These are phyloP conservation scores for Cardinalis cardinalis DNA, from an alignment of 2,113 vertebrate genomes.

Conservation along the genomic window DNA sequence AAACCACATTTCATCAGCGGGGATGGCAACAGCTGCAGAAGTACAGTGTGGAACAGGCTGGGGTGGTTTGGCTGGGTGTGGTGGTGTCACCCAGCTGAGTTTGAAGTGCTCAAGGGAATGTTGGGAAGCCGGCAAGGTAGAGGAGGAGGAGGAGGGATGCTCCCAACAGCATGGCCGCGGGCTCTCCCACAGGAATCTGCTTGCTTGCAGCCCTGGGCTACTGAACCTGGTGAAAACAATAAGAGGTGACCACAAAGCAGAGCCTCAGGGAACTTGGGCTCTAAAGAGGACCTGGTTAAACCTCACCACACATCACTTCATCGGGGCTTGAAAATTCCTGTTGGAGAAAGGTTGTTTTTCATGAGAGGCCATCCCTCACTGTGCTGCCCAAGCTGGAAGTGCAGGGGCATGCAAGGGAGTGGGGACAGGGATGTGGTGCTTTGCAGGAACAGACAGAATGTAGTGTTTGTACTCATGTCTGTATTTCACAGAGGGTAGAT, in stretches of 20 bases:
- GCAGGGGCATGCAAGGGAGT: rapidly evolving
- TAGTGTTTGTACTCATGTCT: rapidly evolving
- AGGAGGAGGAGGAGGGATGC: background rate
- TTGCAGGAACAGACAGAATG: background rate
- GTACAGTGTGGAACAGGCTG: background rate
- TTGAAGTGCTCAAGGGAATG: background rate
- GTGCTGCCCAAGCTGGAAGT: rapidly evolving
- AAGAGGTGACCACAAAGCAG: background rate
- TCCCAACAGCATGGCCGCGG: background rate
- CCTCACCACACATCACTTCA: background rate
- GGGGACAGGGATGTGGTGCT: rapidly evolving
- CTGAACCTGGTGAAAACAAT: background rate
- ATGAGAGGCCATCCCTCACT: background rate
- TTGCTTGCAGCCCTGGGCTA: background rate
- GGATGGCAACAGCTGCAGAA: background rate
- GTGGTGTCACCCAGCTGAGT: background rate
- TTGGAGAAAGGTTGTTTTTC: background rate
- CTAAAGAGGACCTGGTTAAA: background rate
- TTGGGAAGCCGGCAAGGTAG: background rate
- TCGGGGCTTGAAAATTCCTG: background rate
- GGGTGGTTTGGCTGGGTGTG: constrained; percentile 43
- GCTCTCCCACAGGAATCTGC: background rate
- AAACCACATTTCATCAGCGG: background rate
- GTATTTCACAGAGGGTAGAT: background rate
- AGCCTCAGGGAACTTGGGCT: background rate